Evolutionary conservation across 2,888 invertebrate genomes (phyloP).

Genomic region (Mythimna albipuncta): DNA sequence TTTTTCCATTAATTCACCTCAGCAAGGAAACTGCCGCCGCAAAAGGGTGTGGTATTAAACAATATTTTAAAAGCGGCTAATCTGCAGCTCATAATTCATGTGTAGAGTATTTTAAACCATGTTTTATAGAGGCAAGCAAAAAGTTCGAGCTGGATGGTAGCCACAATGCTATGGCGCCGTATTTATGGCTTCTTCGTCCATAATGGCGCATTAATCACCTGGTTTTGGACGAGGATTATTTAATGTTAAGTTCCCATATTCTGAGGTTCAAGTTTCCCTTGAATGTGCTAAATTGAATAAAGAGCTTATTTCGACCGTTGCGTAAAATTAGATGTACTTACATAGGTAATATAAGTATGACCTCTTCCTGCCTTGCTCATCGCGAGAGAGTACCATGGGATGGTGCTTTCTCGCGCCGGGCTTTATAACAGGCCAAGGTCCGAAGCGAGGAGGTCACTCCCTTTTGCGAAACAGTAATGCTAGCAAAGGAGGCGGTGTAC

Average conservation of each 20-base stretch:
- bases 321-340: too few species aligned
- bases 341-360: too few species aligned
- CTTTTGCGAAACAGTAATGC: too few species aligned
- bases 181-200: conserved; percentile 51
- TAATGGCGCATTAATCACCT: conserved; percentile 55
- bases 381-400: too few species aligned
- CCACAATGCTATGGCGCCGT: conserved; percentile 21
- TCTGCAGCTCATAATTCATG: conserved; percentile 58
- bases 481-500: too few species aligned
- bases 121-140: conserved; percentile 56
- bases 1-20: conserved; percentile 20
- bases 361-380: too few species aligned
- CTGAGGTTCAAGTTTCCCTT: too few species aligned
- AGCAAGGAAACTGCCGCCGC: conserved; percentile 31
- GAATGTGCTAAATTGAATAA: too few species aligned
- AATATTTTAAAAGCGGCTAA: conserved; percentile 61
- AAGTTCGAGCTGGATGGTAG: conserved; percentile 44
- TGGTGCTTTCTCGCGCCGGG: too few species aligned
- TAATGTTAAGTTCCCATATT: conserved; percentile 10
- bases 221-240: conserved; percentile 43
- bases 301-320: too few species aligned
- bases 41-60: conserved; percentile 53
- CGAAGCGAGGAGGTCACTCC: too few species aligned
- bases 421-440: too few species aligned
- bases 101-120: conserved; percentile 52